Evolutionary conservation across 2,888 invertebrate genomes (phyloP).

Genomic region (Drosophila kambysellisi): DNA sequence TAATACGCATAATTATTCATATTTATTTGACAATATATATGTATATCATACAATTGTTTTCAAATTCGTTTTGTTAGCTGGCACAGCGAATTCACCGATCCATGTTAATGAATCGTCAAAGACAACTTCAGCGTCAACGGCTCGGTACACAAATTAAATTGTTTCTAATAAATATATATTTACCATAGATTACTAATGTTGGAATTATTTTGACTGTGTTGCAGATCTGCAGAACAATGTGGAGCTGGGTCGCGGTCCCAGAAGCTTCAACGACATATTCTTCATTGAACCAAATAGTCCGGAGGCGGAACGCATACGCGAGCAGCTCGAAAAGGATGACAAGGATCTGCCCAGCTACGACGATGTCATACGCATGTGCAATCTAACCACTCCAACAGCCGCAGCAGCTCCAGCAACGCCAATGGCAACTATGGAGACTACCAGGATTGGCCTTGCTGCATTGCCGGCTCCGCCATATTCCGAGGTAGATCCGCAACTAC

Average conservation of each 20-base stretch:
- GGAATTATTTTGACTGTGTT: slow-evolving; percentile 26
- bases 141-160: slow-evolving; percentile 39
- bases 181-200: neutral
- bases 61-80: slow-evolving; percentile 53
- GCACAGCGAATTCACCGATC: slow-evolving; percentile 60
- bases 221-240: slow-evolving; percentile 78
- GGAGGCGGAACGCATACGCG: slow-evolving; percentile 76
- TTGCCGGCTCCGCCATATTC: slow-evolving; percentile 73
- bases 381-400: slow-evolving; percentile 56
- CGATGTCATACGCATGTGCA: slow-evolving; percentile 83
- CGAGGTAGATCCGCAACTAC: slow-evolving; percentile 53
- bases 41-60: slow-evolving; percentile 18
- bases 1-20: slow-evolving; percentile 16
- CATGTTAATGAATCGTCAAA: slow-evolving; percentile 37
- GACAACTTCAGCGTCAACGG: slow-evolving; percentile 38
- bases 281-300: slow-evolving; percentile 78
- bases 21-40: neutral
- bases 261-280: slow-evolving; percentile 80
- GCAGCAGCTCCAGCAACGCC: slow-evolving; percentile 37
- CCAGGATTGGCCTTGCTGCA: slow-evolving; percentile 63
- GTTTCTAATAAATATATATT: neutral
- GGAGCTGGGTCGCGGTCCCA: slow-evolving; percentile 54
- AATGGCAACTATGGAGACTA: slow-evolving; percentile 30
- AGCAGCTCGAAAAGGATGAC: slow-evolving; percentile 81
- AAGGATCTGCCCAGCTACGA: slow-evolving; percentile 83